A percentile compares a stretch with the other conserved stretches of the same genome.
Evolutionary conservation across 2,797 vertebrate genomes (phyloP).

Genomic region (Novumbra hubbsi): DNA sequence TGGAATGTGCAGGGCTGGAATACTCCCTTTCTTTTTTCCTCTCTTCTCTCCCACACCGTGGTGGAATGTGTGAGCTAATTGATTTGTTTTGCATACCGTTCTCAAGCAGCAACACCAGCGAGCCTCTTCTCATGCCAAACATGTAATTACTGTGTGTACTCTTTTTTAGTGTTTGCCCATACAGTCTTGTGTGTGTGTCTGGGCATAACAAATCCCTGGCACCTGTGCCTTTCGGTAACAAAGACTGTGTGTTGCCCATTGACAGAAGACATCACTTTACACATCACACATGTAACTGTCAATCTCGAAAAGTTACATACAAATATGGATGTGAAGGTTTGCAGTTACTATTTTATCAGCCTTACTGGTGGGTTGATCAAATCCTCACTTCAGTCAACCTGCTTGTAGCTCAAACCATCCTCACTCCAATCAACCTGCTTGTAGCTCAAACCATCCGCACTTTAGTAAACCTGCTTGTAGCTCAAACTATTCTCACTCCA

Average conservation of each 20-base stretch:
- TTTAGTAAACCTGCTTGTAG: too few relatives aligned
- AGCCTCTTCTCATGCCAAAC: conserved; percentile 28
- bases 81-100: conserved; percentile 38
- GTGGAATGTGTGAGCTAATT: conserved; percentile 35
- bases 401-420: too few relatives aligned
- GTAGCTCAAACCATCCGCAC: too few relatives aligned
- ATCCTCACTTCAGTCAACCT: too few relatives aligned
- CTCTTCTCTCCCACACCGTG: conserved; percentile 23
- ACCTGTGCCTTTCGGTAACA: conserved; percentile 11
- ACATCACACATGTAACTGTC: background rate
- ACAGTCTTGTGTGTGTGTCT: conserved; percentile 28
- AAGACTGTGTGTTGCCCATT: background rate
- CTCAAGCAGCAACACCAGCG: conserved; percentile 24
- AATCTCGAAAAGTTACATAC: background rate
- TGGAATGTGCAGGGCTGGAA: conserved; percentile 29
- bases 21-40: conserved; percentile 1
- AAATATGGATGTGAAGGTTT: background rate
- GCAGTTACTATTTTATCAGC: conserved; percentile 1
- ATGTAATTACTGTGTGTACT: conserved; percentile 32
- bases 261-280: background rate
- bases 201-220: conserved; percentile 5
- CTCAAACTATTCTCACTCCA: background rate
- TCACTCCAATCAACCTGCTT: too few relatives aligned
- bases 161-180: conserved; percentile 22
- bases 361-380: too few relatives aligned